Base-by-base conservation (phyloP, 2,113 vertebrate genomes). In the Strix uralensis region DNA sequence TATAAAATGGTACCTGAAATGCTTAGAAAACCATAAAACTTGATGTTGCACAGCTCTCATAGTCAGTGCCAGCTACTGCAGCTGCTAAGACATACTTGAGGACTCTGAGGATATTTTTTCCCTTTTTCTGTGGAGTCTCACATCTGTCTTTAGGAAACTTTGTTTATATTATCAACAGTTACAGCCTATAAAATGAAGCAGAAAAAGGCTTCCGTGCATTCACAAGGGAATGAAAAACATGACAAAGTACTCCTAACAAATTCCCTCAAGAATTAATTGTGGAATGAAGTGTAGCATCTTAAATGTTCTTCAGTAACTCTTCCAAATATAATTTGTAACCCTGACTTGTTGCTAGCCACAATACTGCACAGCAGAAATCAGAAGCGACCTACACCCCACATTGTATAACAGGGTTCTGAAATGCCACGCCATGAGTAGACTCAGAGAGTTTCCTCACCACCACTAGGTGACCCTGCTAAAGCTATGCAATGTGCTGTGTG, bases 1-100 rank as follows among this genome's bases (percentile, higher is more conserved):
- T 93, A 85, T 94, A 94, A 97, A 97, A 96, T 92, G 78, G 96
- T 95, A 97, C 96, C 97, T 96, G 88, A 96, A 96, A 97, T 96
- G 81, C 86, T 96, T 84, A 94, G 81, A 94, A 97, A 96, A 93
- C 61, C 79, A 22, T 96, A 88, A 94, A 87, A 81, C 78, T 96
- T 94, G 95, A 95, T 88, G 72, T 91, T 93, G 90, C 81, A 92
- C 79, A 93, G 73, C 74, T 91, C 46, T 91, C 52, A 73, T 42
- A 86, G 80, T n/a, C 46, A 42, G 92, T 87, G 95, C 89, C 96
- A 97, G 49, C 34, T 47, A 61, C 65, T 90, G 82, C 86, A 96
- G 92, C 85, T 96, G 88, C 55, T 89, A 79, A 94, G 81, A 79
- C 4, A 3, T 66, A 65, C 69, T 88, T 92, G 38, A 87, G 66